A percentile compares a stretch with the other conserved stretches of the same genome.
Conservation (phyloP, 1,140 invertebrate genomes). For the Magallana angulata region DNA sequence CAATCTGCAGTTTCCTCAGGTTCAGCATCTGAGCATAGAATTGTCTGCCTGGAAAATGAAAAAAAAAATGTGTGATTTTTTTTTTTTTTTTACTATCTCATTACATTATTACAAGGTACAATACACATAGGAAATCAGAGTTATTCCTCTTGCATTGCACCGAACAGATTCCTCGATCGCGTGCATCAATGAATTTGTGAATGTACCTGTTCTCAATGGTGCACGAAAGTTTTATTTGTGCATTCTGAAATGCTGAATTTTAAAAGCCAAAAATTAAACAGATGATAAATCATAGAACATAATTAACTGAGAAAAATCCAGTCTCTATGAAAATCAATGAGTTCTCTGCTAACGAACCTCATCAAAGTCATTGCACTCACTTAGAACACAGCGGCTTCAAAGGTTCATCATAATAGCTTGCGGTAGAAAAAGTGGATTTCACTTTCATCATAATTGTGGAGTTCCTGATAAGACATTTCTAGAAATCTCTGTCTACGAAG, state of each 20-base stretch:
- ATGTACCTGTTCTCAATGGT: background rate
- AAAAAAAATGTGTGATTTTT: background rate
- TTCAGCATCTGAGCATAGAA: background rate
- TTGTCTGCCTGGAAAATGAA: background rate
- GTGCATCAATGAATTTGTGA: too few species aligned
- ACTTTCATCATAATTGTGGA: constrained; percentile 36
- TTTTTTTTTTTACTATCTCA: background rate
- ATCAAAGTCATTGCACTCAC: background rate
- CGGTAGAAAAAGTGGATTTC: constrained; percentile 33
- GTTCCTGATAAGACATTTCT: constrained; percentile 22
- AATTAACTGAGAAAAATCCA: background rate
- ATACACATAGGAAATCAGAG: background rate
- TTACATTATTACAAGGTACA: background rate
- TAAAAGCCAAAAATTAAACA: background rate
- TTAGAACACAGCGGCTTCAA: constrained; percentile 18
- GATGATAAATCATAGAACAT: constrained; percentile 4
- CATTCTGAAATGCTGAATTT: background rate
- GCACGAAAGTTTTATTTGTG: background rate
- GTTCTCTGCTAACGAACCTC: background rate
- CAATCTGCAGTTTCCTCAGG: background rate
- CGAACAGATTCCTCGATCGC: background rate
- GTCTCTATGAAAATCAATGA: constrained; percentile 25
- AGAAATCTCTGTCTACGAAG: background rate
- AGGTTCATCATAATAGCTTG: constrained; percentile 30
- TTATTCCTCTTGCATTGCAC: background rate